Conservation (phyloP, 2,113 vertebrate species). For the Megaceryle maxima region DNA sequence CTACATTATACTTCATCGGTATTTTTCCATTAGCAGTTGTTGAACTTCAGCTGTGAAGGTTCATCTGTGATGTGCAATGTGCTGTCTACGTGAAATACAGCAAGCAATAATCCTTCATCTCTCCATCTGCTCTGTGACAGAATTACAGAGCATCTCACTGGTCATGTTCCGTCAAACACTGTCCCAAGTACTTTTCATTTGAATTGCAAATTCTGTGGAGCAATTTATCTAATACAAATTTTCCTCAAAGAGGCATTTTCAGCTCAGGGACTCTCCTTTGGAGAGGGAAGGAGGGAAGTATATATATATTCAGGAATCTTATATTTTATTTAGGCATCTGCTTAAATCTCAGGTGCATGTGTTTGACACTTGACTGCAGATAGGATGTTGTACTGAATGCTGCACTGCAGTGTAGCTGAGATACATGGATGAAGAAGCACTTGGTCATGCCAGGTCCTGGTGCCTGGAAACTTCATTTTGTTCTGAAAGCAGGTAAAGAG, state of each 20-base stretch:
- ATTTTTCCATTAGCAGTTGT: slow-evolving; percentile 27
- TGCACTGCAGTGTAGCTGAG: not conserved
- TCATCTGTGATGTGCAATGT: not conserved
- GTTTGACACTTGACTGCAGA: not conserved
- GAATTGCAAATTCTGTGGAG: not conserved
- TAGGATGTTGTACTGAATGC: not conserved
- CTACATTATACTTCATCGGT: not conserved
- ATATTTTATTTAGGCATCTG: not conserved
- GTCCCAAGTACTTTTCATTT: not conserved
- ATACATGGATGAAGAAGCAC: not conserved
- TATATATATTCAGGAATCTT: not conserved
- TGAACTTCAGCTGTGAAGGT: not conserved
- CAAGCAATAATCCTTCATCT: not conserved
- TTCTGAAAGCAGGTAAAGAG: not conserved
- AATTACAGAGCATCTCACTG: slow-evolving; percentile 13
- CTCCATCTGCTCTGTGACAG: slow-evolving; percentile 43
- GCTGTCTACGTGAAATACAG: not conserved
- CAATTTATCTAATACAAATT: not conserved
- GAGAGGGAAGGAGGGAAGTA: not conserved
- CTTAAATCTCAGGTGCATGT: not conserved
- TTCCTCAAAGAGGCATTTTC: not conserved
- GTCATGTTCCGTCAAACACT: slow-evolving; percentile 11
- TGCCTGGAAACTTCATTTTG: not conserved
- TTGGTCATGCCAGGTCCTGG: not conserved
- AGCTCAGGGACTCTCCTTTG: not conserved